Base-by-base conservation (phyloP, 1,140 invertebrate genomes). In the Telenomus remus region DNA sequence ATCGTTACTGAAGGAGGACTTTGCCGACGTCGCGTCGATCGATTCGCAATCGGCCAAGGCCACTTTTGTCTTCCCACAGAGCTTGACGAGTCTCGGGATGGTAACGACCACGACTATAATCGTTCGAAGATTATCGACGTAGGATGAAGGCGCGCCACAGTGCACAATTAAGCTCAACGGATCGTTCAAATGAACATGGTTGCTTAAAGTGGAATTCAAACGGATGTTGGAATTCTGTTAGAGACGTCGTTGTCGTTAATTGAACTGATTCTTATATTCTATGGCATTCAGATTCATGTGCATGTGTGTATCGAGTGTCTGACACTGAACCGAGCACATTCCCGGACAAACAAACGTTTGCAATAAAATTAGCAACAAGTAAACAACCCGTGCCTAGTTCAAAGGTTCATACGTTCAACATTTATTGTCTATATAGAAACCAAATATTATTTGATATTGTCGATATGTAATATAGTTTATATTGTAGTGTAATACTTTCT, bases 11-110 rank as follows among this genome's bases (percentile, higher is more conserved):
- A 85, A 82, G 46, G 81, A 82, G 14, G 74, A 80, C 43, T 84
- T 84, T n/a, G 76, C 63, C 42, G 80, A 76, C 33, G 80, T 83
- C 33, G 83, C 82, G 34, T 77, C 80, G 68, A 80, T 80, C 44
- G 82, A 86, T 80, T 85, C 84, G 51, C 80, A 84, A 78, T 86
- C 85, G 59, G 81, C 83, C n/a, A 84, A 80, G 15, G 82, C 84
- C 46, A 82, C 82, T 48, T 80, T 80, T 51, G 60, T 65, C 19
- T 80, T 81, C 70, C 81, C 80, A 37, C 48, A 73, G 65, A 65
- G 70, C 61, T 73, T 73, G 48, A 56, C 70, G 46, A 66, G 63
- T 61, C 75, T 80, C 53, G 70, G 64, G 27, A 70, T 77, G 57
- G 54, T 82, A 51, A 77, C 74, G 19, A 76, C 60, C 43, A 77